Evolutionary conservation across 2,113 vertebrate genomes (phyloP).

Genomic region (Oriolus oriolus): DNA sequence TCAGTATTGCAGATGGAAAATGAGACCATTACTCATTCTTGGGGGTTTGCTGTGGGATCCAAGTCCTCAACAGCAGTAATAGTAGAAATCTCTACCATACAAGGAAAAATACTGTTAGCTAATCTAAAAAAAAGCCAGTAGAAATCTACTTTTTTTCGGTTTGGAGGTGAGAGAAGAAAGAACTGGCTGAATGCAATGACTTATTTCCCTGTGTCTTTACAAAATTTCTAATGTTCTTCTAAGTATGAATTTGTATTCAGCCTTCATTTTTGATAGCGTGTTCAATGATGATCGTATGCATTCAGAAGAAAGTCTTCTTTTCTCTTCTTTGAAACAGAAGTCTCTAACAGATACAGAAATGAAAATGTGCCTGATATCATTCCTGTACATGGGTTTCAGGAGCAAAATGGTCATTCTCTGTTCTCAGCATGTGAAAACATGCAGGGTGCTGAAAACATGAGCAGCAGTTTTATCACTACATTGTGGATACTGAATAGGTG

Average conservation of each 20-base stretch:
- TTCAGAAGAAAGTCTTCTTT: background rate
- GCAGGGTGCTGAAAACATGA: background rate
- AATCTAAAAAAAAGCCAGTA: background rate
- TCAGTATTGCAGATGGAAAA: background rate
- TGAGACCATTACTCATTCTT: slow-evolving; percentile 11
- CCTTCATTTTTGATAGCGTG: background rate
- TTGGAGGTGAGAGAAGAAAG: background rate
- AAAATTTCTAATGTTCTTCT: background rate
- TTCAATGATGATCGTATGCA: fast-evolving
- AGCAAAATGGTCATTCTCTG: background rate
- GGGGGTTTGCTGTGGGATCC: background rate
- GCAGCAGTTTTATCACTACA: fast-evolving
- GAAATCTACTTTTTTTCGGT: background rate
- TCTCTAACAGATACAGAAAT: background rate
- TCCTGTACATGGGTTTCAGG: fast-evolving
- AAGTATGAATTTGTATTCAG: background rate
- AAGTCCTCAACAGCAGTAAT: background rate
- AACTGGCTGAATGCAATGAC: background rate
- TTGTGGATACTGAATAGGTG: background rate
- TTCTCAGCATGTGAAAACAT: background rate
- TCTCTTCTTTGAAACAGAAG: background rate
- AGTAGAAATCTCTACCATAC: background rate
- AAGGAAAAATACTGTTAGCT: background rate
- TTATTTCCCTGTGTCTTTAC: background rate
- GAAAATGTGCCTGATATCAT: background rate